These are phyloP conservation scores for Dynastes grantii DNA, from an alignment of 2,888 invertebrate genomes.

Conservation along the genomic window DNA sequence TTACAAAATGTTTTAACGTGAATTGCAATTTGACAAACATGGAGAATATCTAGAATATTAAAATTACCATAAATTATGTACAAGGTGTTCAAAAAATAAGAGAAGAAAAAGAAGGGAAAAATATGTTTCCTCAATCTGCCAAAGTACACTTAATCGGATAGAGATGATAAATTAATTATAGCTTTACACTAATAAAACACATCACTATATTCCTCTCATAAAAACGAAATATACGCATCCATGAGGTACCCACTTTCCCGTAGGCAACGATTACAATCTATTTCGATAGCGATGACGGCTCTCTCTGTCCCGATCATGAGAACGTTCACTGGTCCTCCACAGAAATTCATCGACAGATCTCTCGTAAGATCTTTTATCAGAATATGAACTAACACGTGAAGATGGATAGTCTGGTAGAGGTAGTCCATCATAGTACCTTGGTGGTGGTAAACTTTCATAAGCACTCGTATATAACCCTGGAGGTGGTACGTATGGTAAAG, in stretches of 20 bases:
- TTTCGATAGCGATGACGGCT: slow-evolving; percentile 71
- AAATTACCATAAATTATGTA: slow-evolving; percentile 40
- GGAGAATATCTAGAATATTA: slow-evolving; percentile 35
- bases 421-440: slow-evolving; percentile 86
- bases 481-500: slow-evolving; percentile 88
- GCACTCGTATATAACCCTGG: slow-evolving; percentile 69
- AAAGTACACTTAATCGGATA: slow-evolving; percentile 33
- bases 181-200: slow-evolving; percentile 51
- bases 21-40: slow-evolving; percentile 38
- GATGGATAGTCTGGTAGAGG: slow-evolving; percentile 84
- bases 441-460: slow-evolving; percentile 79
- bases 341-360: slow-evolving; percentile 91
- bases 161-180: slow-evolving; percentile 49
- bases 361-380: slow-evolving; percentile 88
- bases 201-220: slow-evolving; percentile 49
- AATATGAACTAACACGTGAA: slow-evolving; percentile 72
- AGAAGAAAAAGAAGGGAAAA: slow-evolving; percentile 1
- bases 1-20: slow-evolving; percentile 41
- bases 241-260: not conserved
- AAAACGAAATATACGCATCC: slow-evolving; percentile 47
- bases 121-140: slow-evolving; percentile 28
- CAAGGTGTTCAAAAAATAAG: slow-evolving; percentile 37
- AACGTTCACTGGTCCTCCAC: slow-evolving; percentile 84
- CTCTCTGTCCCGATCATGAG: slow-evolving; percentile 70
- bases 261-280: slow-evolving; percentile 61